A percentile compares a stretch with the other conserved stretches of the same genome.
phyloP scores from a whole-genome alignment of 1,140 invertebrate genomes.

The Camponotus pennsylvanicus region DNA sequence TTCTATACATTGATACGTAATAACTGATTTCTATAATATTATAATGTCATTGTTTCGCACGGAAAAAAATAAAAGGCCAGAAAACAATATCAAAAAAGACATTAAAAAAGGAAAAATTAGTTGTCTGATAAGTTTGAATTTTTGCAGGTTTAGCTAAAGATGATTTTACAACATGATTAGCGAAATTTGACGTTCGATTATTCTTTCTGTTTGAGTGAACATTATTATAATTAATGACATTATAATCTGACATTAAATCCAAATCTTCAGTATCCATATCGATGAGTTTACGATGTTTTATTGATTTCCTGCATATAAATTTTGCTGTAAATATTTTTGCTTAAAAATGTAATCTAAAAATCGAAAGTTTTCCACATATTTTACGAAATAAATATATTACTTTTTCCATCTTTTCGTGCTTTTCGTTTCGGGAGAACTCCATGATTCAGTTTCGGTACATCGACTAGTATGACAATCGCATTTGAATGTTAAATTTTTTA shows the following conservation, averaged over 20 bases:
- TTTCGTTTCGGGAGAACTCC: conserved; percentile 43
- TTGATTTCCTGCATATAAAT: conserved; percentile 46
- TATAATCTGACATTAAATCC: conserved; percentile 44
- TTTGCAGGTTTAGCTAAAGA: conserved; percentile 43
- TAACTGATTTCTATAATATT: not conserved
- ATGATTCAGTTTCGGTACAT: conserved; percentile 54
- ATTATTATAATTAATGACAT: conserved; percentile 5
- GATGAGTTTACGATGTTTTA: conserved; percentile 42
- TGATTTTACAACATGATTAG: conserved; percentile 23
- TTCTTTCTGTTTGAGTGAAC: conserved; percentile 16
- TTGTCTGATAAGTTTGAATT: conserved; percentile 33
- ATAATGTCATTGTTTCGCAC: conserved; percentile 50
- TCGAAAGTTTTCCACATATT: not conserved
- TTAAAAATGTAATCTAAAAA: conserved; percentile 5
- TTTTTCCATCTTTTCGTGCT: conserved; percentile 34
- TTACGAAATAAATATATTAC: not conserved
- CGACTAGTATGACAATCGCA: conserved; percentile 40
- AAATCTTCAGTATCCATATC: conserved; percentile 56
- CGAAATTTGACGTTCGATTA: conserved; percentile 9
- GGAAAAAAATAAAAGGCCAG: conserved; percentile 77
- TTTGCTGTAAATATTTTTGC: not conserved
- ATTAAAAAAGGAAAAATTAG: conserved; percentile 69
- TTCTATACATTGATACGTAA: not conserved
- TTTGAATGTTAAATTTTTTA: conserved; percentile 57
- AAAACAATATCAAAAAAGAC: conserved; percentile 78